phyloP scores from a whole-genome alignment of 2,888 invertebrate genomes.

The Drosophila nr. medialis region DNA sequence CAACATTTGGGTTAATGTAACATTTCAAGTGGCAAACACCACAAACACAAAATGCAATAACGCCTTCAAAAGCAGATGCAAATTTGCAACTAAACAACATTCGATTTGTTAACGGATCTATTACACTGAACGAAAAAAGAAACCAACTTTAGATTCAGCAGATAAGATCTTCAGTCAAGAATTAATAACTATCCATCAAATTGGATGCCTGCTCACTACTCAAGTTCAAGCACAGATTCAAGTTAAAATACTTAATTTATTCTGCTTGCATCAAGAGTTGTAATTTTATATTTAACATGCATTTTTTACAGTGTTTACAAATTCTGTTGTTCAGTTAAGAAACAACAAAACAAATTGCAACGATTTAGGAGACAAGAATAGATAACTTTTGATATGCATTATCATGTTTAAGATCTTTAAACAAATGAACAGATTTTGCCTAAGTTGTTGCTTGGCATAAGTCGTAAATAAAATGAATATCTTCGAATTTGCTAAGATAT shows the following conservation, averaged over 20 bases:
- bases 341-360: conserved; percentile 22
- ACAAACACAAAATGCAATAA: conserved; percentile 14
- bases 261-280: not conserved
- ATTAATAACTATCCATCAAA: not conserved
- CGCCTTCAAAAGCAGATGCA: conserved; percentile 57
- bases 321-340: not conserved
- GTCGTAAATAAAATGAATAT: not conserved
- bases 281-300: too few species aligned
- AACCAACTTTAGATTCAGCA: too few species aligned
- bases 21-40: conserved; percentile 47
- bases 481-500: not conserved
- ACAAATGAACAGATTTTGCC: not conserved
- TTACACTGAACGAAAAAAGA: not conserved
- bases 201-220: not conserved
- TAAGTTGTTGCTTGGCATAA: not conserved
- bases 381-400: not conserved
- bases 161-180: not conserved
- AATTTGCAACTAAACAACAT: conserved; percentile 46
- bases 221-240: not conserved
- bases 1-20: conserved; percentile 75
- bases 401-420: not conserved
- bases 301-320: not conserved
- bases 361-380: conserved; percentile 17
- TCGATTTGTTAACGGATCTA: conserved; percentile 42
- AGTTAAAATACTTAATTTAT: not conserved